Conservation (phyloP, 1,140 invertebrate species). For the Tribolium madens region DNA sequence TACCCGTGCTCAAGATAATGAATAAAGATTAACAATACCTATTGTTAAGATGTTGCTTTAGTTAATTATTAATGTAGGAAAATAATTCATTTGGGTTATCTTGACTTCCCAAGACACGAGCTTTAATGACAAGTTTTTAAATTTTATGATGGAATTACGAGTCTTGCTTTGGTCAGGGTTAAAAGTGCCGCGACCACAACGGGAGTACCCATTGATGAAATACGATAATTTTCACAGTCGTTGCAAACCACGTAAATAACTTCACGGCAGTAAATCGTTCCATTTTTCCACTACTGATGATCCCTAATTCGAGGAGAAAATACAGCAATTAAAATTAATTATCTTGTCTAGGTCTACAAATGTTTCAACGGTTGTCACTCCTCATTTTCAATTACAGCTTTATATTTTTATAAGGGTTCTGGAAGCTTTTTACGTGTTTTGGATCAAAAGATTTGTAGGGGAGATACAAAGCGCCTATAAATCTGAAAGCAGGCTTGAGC, state of each 20-base stretch:
- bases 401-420: background rate
- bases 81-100: slow-evolving; percentile 9
- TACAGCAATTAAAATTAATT: slow-evolving; percentile 1
- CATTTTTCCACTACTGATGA: too few species aligned
- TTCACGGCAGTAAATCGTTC: too few species aligned
- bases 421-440: background rate
- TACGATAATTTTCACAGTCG: background rate
- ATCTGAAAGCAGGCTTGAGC: slow-evolving; percentile 16
- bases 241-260: too few species aligned
- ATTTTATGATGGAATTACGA: background rate
- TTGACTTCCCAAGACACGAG: background rate
- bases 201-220: background rate
- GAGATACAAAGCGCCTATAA: background rate
- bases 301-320: too few species aligned
- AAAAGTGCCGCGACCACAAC: background rate
- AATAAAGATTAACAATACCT: slow-evolving; percentile 37
- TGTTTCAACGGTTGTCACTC: slow-evolving; percentile 1
- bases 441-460: background rate
- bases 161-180: background rate
- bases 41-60: slow-evolving; percentile 34
- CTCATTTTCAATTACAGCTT: background rate
- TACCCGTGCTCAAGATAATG: slow-evolving; percentile 3
- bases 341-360: background rate
- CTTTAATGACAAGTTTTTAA: background rate
- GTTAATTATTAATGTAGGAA: slow-evolving; percentile 1